These are phyloP conservation scores for Encarsia formosa DNA, from an alignment of 2,888 invertebrate species.

Conservation along the genomic window DNA sequence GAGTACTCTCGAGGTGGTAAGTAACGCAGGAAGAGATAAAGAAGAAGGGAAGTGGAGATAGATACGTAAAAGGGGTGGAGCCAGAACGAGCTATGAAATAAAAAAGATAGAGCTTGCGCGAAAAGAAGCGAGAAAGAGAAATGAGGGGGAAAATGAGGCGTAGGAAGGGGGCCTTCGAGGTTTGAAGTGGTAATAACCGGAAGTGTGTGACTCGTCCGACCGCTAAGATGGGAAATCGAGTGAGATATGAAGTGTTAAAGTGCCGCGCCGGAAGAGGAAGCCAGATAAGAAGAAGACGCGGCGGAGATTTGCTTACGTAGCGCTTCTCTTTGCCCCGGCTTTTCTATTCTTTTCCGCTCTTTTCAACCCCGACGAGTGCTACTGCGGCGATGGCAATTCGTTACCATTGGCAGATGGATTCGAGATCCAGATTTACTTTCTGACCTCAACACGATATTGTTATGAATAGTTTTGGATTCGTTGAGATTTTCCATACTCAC, in stretches of 20 bases:
- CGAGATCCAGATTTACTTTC: too few species aligned
- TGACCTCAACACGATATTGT: too few species aligned
- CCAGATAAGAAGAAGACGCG: constrained; percentile 5
- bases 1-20: constrained; percentile 4
- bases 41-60: background rate
- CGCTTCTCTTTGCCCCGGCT: too few species aligned
- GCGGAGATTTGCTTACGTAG: constrained; percentile 15
- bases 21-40: constrained; percentile 23
- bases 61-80: constrained; percentile 2
- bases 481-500: too few species aligned
- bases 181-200: constrained; percentile 21
- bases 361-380: background rate
- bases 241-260: constrained; percentile 19
- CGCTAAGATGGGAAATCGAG: constrained; percentile 20
- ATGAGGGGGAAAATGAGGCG: background rate
- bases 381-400: too few species aligned
- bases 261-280: background rate
- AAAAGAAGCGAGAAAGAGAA: background rate
- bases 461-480: too few species aligned
- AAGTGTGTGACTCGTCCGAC: constrained; percentile 14
- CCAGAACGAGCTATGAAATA: constrained; percentile 26
- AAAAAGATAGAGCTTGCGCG: constrained; percentile 22
- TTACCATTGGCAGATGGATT: too few species aligned
- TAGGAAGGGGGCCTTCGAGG: background rate
- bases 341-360: background rate